A percentile compares a stretch with the other conserved stretches of the same genome.
phyloP scores from a whole-genome alignment of 2,888 invertebrate species.

The Xylocampa areola region DNA sequence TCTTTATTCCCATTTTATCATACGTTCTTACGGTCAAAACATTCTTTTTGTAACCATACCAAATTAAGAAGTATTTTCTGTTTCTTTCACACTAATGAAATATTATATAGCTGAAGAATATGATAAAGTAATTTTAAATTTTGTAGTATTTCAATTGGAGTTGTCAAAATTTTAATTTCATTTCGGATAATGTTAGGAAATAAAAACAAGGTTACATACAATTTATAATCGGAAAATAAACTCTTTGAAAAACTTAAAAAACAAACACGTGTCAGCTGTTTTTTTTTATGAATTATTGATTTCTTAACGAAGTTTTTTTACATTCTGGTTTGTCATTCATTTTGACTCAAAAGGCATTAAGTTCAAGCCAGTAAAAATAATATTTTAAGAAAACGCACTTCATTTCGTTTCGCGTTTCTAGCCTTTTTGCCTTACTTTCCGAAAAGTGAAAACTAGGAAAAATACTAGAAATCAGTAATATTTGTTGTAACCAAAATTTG shows the following conservation, averaged over 20 bases:
- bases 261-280: too few relatives aligned
- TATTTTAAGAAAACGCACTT: constrained; percentile 35
- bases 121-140: not conserved
- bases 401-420: constrained; percentile 53
- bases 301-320: constrained; percentile 24
- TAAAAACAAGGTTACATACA: too few relatives aligned
- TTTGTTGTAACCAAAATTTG: constrained; percentile 31
- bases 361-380: constrained; percentile 11
- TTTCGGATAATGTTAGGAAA: constrained; percentile 7
- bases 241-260: too few relatives aligned
- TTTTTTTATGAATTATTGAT: too few relatives aligned
- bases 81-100: constrained; percentile 12
- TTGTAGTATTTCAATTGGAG: not conserved
- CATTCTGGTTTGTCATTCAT: constrained; percentile 14
- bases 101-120: not conserved
- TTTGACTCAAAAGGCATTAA: constrained; percentile 30
- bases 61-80: constrained; percentile 1
- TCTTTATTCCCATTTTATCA: constrained; percentile 49
- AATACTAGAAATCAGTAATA: constrained; percentile 22
- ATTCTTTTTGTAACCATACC: constrained; percentile 18
- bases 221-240: too few relatives aligned
- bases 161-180: constrained; percentile 26
- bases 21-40: constrained; percentile 51
- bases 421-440: constrained; percentile 56
- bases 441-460: constrained; percentile 59